Conservation (phyloP, 2,888 invertebrate species). For the Meiosimyza decipiens region DNA sequence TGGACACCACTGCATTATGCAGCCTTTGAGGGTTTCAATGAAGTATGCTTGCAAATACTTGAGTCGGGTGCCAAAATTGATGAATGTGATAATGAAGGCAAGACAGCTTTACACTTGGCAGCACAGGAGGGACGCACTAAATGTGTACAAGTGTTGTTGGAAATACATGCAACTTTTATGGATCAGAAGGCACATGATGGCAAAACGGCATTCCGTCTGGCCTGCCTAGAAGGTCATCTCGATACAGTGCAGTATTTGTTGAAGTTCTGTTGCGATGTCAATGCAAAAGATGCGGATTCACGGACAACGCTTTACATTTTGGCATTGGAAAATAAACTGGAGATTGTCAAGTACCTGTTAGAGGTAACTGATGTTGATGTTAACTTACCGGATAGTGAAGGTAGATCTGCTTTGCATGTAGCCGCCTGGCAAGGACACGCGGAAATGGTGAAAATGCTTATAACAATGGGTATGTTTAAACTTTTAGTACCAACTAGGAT, state of each 20-base stretch:
- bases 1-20: slow-evolving; percentile 98
- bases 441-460: slow-evolving; percentile 88
- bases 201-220: slow-evolving; percentile 81
- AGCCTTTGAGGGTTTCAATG: slow-evolving; percentile 83
- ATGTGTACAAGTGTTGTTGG: slow-evolving; percentile 71
- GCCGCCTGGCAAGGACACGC: slow-evolving; percentile 95
- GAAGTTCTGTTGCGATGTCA: slow-evolving; percentile 82
- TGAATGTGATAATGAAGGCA: slow-evolving; percentile 91
- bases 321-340: slow-evolving; percentile 86
- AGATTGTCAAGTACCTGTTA: slow-evolving; percentile 85
- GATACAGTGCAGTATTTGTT: slow-evolving; percentile 73
- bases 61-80: slow-evolving; percentile 91
- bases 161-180: slow-evolving; percentile 81
- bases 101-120: slow-evolving; percentile 86
- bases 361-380: slow-evolving; percentile 81
- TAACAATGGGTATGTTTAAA: slow-evolving; percentile 72
- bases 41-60: slow-evolving; percentile 68
- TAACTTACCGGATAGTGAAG: slow-evolving; percentile 90
- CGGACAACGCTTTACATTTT: slow-evolving; percentile 92
- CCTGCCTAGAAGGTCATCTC: slow-evolving; percentile 74
- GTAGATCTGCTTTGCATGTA: slow-evolving; percentile 89
- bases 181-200: slow-evolving; percentile 92
- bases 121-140: slow-evolving; percentile 88
- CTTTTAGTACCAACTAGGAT: too few species aligned
- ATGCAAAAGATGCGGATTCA: slow-evolving; percentile 92